These are phyloP conservation scores for Pelmatolapia mariae DNA, from an alignment of 2,113 vertebrate species.

Conservation along the genomic window DNA sequence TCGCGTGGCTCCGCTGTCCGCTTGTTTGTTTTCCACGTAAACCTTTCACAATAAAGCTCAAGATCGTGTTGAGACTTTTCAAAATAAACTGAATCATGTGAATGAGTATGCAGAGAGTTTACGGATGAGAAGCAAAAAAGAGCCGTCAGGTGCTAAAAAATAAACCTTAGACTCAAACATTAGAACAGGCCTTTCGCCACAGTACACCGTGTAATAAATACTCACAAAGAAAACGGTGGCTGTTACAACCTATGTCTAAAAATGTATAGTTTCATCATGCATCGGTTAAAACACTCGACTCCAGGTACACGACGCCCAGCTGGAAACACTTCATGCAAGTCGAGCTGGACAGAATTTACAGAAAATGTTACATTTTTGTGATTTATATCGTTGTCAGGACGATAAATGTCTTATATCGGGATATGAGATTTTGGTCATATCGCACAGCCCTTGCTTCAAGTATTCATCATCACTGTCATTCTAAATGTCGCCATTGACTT, in stretches of 20 bases:
- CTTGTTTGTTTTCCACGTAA: too few species aligned
- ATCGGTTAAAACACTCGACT: rapidly evolving
- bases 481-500: neutral
- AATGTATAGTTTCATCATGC: rapidly evolving
- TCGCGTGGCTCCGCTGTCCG: too few species aligned
- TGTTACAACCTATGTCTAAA: neutral
- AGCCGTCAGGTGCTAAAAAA: too few species aligned
- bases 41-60: too few species aligned
- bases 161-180: too few species aligned
- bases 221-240: neutral
- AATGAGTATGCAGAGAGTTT: too few species aligned
- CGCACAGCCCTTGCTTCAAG: neutral
- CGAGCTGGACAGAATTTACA: neutral
- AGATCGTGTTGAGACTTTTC: too few species aligned
- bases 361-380: neutral
- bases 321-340: neutral
- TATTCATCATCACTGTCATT: neutral
- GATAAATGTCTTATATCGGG: neutral
- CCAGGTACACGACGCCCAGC: rapidly evolving
- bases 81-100: too few species aligned
- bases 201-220: neutral
- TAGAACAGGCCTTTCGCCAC: too few species aligned
- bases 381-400: neutral
- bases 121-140: too few species aligned
- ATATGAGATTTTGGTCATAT: neutral